Base-by-base conservation (phyloP, 2,888 invertebrate genomes). In the Flexamia atlantica region DNA sequence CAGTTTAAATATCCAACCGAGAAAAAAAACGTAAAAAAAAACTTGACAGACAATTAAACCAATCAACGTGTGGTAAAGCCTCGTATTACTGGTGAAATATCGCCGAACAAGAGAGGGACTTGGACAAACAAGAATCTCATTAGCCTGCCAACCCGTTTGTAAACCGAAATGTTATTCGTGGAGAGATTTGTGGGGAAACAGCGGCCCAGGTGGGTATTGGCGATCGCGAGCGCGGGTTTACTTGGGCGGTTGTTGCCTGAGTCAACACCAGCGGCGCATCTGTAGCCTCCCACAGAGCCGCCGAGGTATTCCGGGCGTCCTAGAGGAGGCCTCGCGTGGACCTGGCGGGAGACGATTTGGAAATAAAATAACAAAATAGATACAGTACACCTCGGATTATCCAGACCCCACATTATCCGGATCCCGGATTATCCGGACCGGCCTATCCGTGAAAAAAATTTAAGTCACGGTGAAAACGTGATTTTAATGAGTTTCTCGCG, bases 51-150 rank as follows among this genome's bases (percentile, higher is more conserved):
- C n/a, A n/a, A n/a, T n/a, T n/a, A n/a, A n/a, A n/a, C n/a, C n/a
- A n/a, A 57, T 9, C 50, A 50, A 57, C 1, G 2, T 20, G 3
- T 57, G 57, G 57, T 23, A 57, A 64, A 28, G 14, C 64, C 28
- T 57, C 57, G 57, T 3, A 57, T 23, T 12, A 57, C 3, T 23
- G 57, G 20, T 12, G 20, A 57, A 23, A 57, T 25, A 25, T 25
- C 57, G 23, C 20, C 23, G 23, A 46, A 46, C 12, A 17, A 46
- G 46, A 46, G 46, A 46, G 46, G 46, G 46, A 53, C 4, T n/a
- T 53, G 28, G n/a, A 70, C 70, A 20, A 40, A 40, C 70, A 70
- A 40, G 70, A 70, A 70, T 70, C 70, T 40, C 70, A 70, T 70
- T 70, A 20, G 17, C 32, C 2, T 5, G 17, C 3, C 60, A 60